These are phyloP conservation scores for Gnatocerus cornutus DNA, from an alignment of 2,888 invertebrate species.

Conservation along the genomic window DNA sequence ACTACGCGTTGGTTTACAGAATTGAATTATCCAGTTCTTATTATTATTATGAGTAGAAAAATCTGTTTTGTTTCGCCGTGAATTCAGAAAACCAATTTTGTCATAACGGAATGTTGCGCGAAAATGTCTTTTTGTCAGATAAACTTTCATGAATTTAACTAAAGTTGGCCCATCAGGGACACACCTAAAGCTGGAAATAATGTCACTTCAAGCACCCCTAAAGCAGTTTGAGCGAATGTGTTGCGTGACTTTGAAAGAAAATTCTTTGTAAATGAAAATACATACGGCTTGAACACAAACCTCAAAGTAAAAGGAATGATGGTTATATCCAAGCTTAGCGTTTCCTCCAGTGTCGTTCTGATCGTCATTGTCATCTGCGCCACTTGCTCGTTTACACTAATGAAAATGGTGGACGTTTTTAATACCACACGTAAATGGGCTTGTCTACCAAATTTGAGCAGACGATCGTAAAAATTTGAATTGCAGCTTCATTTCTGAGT, in stretches of 20 bases:
- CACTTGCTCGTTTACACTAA: constrained; percentile 19
- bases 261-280: constrained; percentile 32
- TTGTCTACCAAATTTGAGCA: constrained; percentile 11
- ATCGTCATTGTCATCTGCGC: constrained; percentile 17
- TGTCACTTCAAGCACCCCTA: constrained; percentile 5
- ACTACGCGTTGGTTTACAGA: too few relatives aligned
- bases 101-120: constrained; percentile 2
- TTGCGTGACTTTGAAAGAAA: constrained; percentile 32
- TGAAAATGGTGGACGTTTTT: constrained; percentile 21
- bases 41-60: too few relatives aligned
- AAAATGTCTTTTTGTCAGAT: constrained; percentile 2
- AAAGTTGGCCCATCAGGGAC: constrained; percentile 9
- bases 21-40: too few relatives aligned
- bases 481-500: too few relatives aligned
- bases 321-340: constrained; percentile 12
- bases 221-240: constrained; percentile 23
- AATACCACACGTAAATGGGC: constrained; percentile 5
- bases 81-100: constrained; percentile 9
- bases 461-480: too few relatives aligned
- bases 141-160: constrained; percentile 11
- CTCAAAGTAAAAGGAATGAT: constrained; percentile 20
- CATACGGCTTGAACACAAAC: constrained; percentile 19
- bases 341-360: background rate
- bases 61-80: too few relatives aligned
- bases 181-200: constrained; percentile 3